A percentile compares a stretch with the other conserved stretches of the same genome.
Evolutionary conservation across 2,888 invertebrate species (phyloP).

Genomic region (Tipula vernalis): DNA sequence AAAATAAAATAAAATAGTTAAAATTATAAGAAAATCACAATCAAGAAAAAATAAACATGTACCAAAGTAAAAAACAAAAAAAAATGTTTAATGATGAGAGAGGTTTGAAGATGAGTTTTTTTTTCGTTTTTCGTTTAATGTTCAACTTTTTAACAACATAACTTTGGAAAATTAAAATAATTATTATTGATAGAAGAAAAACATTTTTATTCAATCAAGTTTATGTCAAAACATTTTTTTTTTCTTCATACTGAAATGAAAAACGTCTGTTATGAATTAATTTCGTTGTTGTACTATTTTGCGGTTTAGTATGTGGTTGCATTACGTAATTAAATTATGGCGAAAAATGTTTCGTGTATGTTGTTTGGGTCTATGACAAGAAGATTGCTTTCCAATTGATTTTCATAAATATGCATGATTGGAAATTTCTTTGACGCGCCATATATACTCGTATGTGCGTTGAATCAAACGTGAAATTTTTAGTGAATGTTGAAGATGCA

Average conservation of each 20-base stretch:
- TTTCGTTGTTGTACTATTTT: neutral
- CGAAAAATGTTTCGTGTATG: neutral
- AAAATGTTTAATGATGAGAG: conserved; percentile 1
- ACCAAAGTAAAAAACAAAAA: neutral
- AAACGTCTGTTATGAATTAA: neutral
- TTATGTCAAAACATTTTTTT: neutral
- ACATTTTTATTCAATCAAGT: conserved; percentile 4
- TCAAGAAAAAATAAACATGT: neutral
- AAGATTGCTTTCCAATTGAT: no score
- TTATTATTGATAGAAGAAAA: conserved; percentile 4
- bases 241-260: neutral
- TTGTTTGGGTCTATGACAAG: no score
- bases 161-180: neutral
- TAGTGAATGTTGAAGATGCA: no score
- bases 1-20: neutral
- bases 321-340: neutral
- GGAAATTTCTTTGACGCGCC: no score
- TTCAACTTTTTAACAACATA: neutral
- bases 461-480: no score
- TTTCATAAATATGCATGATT: no score
- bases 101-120: neutral
- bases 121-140: neutral
- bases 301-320: neutral
- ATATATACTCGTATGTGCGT: no score
- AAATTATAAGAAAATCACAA: neutral